phyloP scores from a whole-genome alignment of 1,140 invertebrate species.

The Tenebrio molitor region DNA sequence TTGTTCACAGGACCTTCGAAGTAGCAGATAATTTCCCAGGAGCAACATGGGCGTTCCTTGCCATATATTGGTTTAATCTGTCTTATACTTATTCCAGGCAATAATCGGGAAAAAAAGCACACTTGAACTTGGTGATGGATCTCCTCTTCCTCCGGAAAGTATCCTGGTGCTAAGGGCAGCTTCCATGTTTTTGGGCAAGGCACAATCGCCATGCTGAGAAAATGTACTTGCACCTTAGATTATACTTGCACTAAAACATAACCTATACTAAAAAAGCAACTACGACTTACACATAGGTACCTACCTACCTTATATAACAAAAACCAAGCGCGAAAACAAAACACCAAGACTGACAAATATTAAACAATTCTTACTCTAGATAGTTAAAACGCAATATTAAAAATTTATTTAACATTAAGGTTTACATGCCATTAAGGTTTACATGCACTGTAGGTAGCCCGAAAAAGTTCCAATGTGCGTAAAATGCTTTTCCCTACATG shows the following conservation, averaged over 20 bases:
- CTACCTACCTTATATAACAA: constrained; percentile 17
- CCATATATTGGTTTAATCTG: constrained; percentile 10
- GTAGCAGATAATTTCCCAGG: constrained; percentile 6
- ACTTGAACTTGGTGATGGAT: constrained; percentile 15
- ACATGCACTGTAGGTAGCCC: neutral
- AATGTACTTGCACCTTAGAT: constrained; percentile 4
- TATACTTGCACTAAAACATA: constrained; percentile 15
- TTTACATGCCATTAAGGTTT: constrained; percentile 7
- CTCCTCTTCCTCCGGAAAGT: constrained; percentile 6
- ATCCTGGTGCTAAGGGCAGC: constrained; percentile 3
- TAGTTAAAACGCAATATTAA: constrained; percentile 21
- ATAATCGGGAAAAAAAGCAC: constrained; percentile 6
- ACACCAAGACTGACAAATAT: constrained; percentile 19
- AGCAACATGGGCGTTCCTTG: constrained; percentile 3
- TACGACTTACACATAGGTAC: constrained; percentile 5
- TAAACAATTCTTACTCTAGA: constrained; percentile 5
- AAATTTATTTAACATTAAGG: constrained; percentile 19
- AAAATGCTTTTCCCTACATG: too few relatives aligned
- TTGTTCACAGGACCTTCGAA: constrained; percentile 6
- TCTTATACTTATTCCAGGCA: constrained; percentile 17
- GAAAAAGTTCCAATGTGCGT: neutral
- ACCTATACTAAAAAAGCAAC: constrained; percentile 14
- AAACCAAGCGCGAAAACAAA: constrained; percentile 19
- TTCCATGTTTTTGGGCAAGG: constrained; percentile 20
- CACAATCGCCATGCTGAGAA: constrained; percentile 15